Evolutionary conservation across 2,113 vertebrate species (phyloP).

Genomic region (Speoplatyrhinus poulsoni): DNA sequence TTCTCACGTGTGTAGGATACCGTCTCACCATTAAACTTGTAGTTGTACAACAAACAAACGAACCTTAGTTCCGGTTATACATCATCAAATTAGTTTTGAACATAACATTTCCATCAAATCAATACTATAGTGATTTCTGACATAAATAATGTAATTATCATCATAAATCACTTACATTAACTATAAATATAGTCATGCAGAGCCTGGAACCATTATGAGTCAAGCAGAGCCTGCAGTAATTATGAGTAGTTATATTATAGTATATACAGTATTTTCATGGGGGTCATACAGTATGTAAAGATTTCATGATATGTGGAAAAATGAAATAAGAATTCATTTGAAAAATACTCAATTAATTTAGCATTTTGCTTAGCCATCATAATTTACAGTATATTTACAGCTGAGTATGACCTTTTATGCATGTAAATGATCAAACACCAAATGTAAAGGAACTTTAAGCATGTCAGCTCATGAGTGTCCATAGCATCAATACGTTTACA

Average conservation of each 20-base stretch:
- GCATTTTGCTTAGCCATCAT: neutral
- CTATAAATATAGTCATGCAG: slow-evolving; percentile 61
- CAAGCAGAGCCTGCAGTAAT: slow-evolving; percentile 37
- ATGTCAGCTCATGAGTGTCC: too few species aligned
- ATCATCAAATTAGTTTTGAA: too few species aligned
- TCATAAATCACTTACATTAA: too few species aligned
- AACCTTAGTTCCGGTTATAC: too few species aligned
- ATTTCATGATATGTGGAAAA: neutral
- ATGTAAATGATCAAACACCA: neutral
- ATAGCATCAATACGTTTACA: too few species aligned
- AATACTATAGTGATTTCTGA: too few species aligned
- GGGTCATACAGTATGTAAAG: slow-evolving; percentile 17
- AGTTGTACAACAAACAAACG: too few species aligned
- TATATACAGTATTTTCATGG: slow-evolving; percentile 20
- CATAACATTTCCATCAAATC: too few species aligned
- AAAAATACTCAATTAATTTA: neutral
- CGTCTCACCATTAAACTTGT: too few species aligned
- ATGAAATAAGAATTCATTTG: neutral
- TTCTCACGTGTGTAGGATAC: too few species aligned
- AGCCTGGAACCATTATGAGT: slow-evolving; percentile 52
- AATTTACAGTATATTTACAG: neutral
- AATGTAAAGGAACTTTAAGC: too few species aligned
- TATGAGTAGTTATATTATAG: slow-evolving; percentile 49
- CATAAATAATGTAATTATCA: too few species aligned
- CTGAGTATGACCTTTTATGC: neutral